phyloP scores from a whole-genome alignment of 2,888 invertebrate genomes.

The Dusona sp. region DNA sequence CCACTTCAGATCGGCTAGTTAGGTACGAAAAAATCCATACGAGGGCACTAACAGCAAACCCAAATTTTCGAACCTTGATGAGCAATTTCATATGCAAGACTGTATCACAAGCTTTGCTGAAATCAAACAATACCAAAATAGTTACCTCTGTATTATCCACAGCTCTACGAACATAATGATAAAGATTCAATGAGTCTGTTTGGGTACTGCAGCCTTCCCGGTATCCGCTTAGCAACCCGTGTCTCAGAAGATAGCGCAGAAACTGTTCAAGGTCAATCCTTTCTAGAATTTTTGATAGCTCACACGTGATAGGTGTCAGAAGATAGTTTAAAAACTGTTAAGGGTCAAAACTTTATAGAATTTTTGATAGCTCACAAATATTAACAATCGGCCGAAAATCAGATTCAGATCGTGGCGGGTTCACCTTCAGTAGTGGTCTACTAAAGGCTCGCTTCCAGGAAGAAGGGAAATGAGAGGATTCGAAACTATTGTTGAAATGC shows the following conservation, averaged over 20 bases:
- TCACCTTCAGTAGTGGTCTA: not conserved
- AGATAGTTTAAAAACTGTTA: not conserved
- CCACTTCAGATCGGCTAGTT: not conserved
- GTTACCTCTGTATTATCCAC: not conserved
- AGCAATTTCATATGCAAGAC: not conserved
- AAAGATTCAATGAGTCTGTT: too few relatives aligned
- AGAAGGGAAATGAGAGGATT: not conserved
- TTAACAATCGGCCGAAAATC: constrained; percentile 24
- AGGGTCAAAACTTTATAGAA: not conserved
- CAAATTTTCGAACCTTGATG: not conserved
- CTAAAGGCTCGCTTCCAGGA: not conserved
- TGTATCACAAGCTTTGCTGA: not conserved
- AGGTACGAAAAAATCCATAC: not conserved
- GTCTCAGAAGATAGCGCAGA: too few relatives aligned
- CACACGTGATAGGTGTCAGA: too few relatives aligned
- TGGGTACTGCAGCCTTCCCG: too few relatives aligned
- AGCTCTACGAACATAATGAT: not conserved
- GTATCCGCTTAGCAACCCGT: not conserved
- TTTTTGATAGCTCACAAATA: not conserved
- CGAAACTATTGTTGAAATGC: not conserved
- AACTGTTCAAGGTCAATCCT: too few relatives aligned
- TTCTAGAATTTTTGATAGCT: too few relatives aligned
- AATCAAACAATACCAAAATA: not conserved
- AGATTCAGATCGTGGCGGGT: not conserved
- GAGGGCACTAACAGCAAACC: not conserved